Percentiles rank a stretch among this genome's conserved stretches.
Conservation (phyloP, 1,140 invertebrate species). For the Limonius californicus region DNA sequence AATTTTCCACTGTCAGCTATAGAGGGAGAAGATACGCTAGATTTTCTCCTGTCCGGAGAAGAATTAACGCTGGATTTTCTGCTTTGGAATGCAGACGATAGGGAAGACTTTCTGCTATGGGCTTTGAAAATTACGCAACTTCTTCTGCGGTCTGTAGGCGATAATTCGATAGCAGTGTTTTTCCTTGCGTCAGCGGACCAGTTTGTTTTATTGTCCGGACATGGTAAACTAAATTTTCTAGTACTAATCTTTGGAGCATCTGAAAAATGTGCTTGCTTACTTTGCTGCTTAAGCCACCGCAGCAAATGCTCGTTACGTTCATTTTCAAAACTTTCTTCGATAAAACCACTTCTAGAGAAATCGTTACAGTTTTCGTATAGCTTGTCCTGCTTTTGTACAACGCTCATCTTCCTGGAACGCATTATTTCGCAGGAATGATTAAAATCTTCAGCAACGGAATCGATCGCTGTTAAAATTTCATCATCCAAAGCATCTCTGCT, state of each 20-base stretch:
- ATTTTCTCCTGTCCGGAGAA: slow-evolving; percentile 28
- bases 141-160: slow-evolving; percentile 28
- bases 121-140: background rate
- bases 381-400: slow-evolving; percentile 29
- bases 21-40: slow-evolving; percentile 16
- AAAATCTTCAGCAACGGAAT: slow-evolving; percentile 33
- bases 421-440: background rate
- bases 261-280: slow-evolving; percentile 15
- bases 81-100: slow-evolving; percentile 22
- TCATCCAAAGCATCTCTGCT: slow-evolving; percentile 42
- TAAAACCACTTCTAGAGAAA: slow-evolving; percentile 4
- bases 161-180: slow-evolving; percentile 19
- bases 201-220: slow-evolving; percentile 11
- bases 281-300: slow-evolving; percentile 45
- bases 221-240: slow-evolving; percentile 30
- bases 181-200: background rate
- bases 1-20: slow-evolving; percentile 8
- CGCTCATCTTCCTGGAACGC: slow-evolving; percentile 7
- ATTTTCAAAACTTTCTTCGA: slow-evolving; percentile 29
- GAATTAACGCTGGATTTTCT: slow-evolving; percentile 40
- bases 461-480: slow-evolving; percentile 43
- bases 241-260: slow-evolving; percentile 18
- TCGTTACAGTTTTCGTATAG: slow-evolving; percentile 42
- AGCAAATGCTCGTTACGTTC: slow-evolving; percentile 45
- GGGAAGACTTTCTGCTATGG: slow-evolving; percentile 37